Evolutionary conservation across 2,888 invertebrate species (phyloP), one percentile per base, ranked within the genome.

Genomic region (Agrotis segetum): DNA sequence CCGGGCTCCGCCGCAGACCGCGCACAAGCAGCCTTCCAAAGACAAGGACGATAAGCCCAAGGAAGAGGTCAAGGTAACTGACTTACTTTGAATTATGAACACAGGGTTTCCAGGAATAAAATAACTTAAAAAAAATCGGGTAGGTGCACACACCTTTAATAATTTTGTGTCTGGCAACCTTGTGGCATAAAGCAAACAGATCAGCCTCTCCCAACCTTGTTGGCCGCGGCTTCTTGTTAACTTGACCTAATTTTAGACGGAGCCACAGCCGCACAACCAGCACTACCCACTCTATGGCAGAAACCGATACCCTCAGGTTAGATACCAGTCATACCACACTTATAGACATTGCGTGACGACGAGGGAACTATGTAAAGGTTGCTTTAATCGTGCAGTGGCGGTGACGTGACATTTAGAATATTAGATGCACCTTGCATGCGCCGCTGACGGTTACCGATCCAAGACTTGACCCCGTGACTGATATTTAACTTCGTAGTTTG

Each of bases 11-110:
- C 87, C 88, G 24, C 89, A 85, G 95, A 93, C 92, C 82, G 90
- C 91, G 79, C 94, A 93, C 90, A 94, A 94, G 82, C 89, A 87
- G 61, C 91, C 91, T 61, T 83, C 86, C 81, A 96, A 95, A 85
- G 92, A 95, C 90, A 92, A 96, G 92, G 90, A 96, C 82, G 92
- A 97, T 91, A 95, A 97, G 91, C 89, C 94, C 86, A 97, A 97
- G 90, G 96, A 95, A 56, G 94, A 97, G 77, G 96, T 96, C 68
- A 97, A 97, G 89, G 94, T 94, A 76, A 60, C 60, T 77, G 55
- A 44, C 47, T 67, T 17, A 19, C 29, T 29, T 14, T 17, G 64
- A 16, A 21, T 34, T 61, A 44, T 62, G 62, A 67, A 55, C 64
- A 47, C 63, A 29, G 24, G 53, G 58, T 50, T 71, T 62, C 61